phyloP scores from a whole-genome alignment of 1,140 invertebrate genomes.

The Solenopsis invicta region DNA sequence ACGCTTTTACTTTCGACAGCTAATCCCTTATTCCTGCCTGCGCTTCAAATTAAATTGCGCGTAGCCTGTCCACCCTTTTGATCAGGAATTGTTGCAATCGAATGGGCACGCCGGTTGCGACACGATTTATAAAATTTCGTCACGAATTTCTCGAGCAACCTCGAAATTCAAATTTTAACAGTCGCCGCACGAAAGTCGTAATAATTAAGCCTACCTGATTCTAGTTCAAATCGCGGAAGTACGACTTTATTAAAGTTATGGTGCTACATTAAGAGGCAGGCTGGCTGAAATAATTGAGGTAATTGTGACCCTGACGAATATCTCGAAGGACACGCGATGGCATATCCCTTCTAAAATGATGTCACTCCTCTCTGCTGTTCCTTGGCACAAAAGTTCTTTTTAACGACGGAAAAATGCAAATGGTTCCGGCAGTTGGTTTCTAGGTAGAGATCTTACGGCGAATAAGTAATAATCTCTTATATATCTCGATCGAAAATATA shows the following conservation, averaged over 20 bases:
- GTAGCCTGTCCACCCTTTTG: slow-evolving; percentile 22
- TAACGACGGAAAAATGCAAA: slow-evolving; percentile 65
- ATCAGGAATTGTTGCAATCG: slow-evolving; percentile 47
- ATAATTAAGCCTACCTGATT: not conserved
- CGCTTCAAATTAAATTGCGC: slow-evolving; percentile 32
- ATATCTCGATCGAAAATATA: not conserved
- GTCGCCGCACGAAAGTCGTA: not conserved
- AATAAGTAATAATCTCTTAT: slow-evolving; percentile 37
- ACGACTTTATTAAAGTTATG: slow-evolving; percentile 60
- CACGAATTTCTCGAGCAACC: not conserved
- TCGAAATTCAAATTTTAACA: slow-evolving; percentile 4
- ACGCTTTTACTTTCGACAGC: slow-evolving; percentile 63
- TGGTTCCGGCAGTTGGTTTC: slow-evolving; percentile 56
- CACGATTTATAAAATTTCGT: slow-evolving; percentile 15
- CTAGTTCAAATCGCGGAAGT: slow-evolving; percentile 37
- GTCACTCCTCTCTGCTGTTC: slow-evolving; percentile 62
- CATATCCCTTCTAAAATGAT: slow-evolving; percentile 68
- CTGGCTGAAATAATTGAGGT: slow-evolving; percentile 82
- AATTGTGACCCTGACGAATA: slow-evolving; percentile 77
- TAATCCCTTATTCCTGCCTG: slow-evolving; percentile 37
- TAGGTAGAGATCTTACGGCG: slow-evolving; percentile 26
- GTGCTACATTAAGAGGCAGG: slow-evolving; percentile 65
- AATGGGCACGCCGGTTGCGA: slow-evolving; percentile 5
- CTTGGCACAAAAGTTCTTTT: slow-evolving; percentile 59
- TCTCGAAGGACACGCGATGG: slow-evolving; percentile 77